Evolutionary conservation across 2,888 invertebrate species (phyloP), one percentile per base, ranked within the genome.

Genomic region (Tipula lateralis): DNA sequence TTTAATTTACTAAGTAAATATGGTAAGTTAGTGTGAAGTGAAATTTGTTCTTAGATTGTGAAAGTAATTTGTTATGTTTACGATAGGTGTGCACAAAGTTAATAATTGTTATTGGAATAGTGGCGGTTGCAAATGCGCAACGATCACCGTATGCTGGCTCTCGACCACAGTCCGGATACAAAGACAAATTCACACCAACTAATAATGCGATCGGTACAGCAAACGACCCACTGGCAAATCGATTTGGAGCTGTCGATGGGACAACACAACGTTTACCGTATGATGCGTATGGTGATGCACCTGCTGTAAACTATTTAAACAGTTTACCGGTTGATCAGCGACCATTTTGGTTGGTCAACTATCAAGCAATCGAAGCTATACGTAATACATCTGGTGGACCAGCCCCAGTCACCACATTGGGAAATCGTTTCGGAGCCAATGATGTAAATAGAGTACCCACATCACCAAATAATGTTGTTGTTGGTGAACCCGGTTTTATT

Each of bases 271-370:
- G 89, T 29, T 88, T 94, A 32, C 95, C 95, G 0, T 88, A 93
- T 1, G 94, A 95, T 89, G 94, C 94, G 0, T 91, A 91, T 39
- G 94, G 94, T 0, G 94, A 95, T 87, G 88, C 88, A 82, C 91
- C 92, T 1, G 89, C 94, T 2, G 90, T 95, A 0, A 91, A 94
- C 80, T 90, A 93, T n/a, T 90, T 95, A 32, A 93, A 92, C 87
- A 91, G 91, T 44, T 91, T 94, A 88, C 95, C 95, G 0, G 88
- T 91, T 84, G 94, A 95, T 86, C 91, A 93, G 82, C 92, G 93
- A 86, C 95, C 95, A 0, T 95, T 94, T 89, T 95, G 95, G 95
- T 92, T 92, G 85, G 88, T 95, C 84, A 95, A 95, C 88, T 93
- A 93, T 89, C 91, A 93, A 87, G 93, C 93, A 0, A 91, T 94